Conservation (phyloP, 2,113 vertebrate species). For the Melanostigma gelatinosum region DNA sequence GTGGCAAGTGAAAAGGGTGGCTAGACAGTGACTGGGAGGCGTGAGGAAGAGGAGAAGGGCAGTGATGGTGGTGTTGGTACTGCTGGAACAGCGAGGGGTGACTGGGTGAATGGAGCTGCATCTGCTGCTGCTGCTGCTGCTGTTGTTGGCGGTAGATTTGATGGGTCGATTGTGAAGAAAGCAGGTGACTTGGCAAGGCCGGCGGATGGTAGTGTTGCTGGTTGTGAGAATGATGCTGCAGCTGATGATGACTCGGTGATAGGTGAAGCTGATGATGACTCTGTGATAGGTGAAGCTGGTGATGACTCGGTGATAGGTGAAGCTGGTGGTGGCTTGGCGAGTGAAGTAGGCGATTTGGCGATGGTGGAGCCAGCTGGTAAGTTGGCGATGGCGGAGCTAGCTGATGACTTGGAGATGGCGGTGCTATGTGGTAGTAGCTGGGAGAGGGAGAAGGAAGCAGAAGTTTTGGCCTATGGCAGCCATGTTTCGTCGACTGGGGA, state of each 20-base stretch:
- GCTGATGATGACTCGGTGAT: conserved; percentile 66
- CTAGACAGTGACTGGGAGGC: conserved; percentile 75
- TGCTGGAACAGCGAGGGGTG: conserved; percentile 60
- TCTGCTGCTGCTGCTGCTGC: conserved; percentile 45
- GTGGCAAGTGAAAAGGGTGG: conserved; percentile 74
- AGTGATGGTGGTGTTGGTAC: conserved; percentile 58
- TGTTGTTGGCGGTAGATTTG: conserved; percentile 66
- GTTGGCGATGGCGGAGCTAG: conserved; percentile 46
- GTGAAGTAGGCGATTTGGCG: conserved; percentile 43
- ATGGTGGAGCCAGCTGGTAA: conserved; percentile 47
- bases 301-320: conserved; percentile 59
- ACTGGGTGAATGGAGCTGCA: conserved; percentile 54
- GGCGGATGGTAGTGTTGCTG: conserved; percentile 43
- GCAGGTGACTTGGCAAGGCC: conserved; percentile 34
- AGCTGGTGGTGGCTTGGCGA: conserved; percentile 67
- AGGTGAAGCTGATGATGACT: conserved; percentile 37
- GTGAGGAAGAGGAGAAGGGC: conserved; percentile 65
- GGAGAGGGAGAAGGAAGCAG: conserved; percentile 72
- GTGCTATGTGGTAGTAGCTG: conserved; percentile 78
- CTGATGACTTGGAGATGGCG: conserved; percentile 56
- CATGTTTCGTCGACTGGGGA: conserved; percentile 33
- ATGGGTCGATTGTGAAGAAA: conserved; percentile 48
- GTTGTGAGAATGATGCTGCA: conserved; percentile 46
- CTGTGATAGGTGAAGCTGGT: conserved; percentile 44
- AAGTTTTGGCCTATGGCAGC: conserved; percentile 57